Evolutionary conservation across 2,888 invertebrate genomes (phyloP).

Genomic region (Nemurella pictetii): DNA sequence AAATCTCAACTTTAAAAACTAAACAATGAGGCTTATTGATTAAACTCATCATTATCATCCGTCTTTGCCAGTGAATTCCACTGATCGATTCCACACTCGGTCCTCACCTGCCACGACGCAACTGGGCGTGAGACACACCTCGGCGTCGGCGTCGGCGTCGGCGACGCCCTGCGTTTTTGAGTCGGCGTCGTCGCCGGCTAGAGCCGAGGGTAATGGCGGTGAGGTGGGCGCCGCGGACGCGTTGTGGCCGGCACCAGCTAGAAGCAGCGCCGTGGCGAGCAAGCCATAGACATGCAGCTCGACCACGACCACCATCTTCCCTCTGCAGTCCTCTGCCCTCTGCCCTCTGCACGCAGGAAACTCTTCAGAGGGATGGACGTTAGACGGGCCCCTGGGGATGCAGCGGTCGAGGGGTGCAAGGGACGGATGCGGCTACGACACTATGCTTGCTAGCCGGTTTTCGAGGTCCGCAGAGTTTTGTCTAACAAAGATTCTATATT

Average conservation of each 20-base stretch:
- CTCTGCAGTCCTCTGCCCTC: no score
- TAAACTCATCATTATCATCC: no score
- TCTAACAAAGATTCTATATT: no score
- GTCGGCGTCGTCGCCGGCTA: conserved; percentile 43
- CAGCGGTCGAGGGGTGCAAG: no score
- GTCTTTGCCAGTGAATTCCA: background rate
- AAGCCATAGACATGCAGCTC: background rate
- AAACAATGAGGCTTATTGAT: no score
- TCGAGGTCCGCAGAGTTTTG: no score
- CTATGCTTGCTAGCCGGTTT: no score
- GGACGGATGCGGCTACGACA: no score
- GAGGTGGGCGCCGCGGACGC: background rate
- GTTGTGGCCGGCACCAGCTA: conserved; percentile 23
- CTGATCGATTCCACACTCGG: background rate
- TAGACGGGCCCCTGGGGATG: no score
- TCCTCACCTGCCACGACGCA: conserved; percentile 76
- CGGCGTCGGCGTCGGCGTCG: conserved; percentile 50
- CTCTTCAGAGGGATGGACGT: no score
- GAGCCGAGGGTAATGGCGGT: conserved; percentile 48
- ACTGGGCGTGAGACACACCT: conserved; percentile 71
- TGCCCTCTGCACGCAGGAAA: no score
- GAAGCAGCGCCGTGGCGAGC: conserved; percentile 25
- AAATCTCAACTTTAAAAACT: no score
- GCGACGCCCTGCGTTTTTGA: conserved; percentile 36
- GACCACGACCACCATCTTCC: conserved; percentile 7